Conservation (phyloP, 53 echinoderm and acorn worm species). For the Patiria pectinifera region DNA sequence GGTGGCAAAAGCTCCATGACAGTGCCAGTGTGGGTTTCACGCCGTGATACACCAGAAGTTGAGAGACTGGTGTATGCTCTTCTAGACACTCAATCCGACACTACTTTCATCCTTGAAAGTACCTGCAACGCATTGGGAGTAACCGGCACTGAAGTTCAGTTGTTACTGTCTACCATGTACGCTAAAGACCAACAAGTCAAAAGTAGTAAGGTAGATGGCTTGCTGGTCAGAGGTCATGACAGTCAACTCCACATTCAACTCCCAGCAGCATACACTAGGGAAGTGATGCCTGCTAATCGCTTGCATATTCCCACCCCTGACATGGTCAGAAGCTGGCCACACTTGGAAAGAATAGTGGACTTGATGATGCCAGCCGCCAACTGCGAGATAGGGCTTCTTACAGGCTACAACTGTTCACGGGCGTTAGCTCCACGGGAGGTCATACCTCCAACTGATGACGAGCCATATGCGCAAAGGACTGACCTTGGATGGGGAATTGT, state of each 20-base stretch:
- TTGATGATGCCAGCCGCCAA: slow-evolving; percentile 32
- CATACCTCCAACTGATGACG: slow-evolving; percentile 46
- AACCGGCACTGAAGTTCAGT: background rate
- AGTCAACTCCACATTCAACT: slow-evolving; percentile 15
- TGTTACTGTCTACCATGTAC: slow-evolving; percentile 32
- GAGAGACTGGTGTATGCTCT: no score
- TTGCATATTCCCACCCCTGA: slow-evolving; percentile 53
- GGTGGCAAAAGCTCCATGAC: slow-evolving; percentile 37
- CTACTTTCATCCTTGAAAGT: slow-evolving; percentile 21
- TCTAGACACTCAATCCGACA: no score
- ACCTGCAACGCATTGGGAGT: slow-evolving; percentile 2
- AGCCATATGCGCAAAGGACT: slow-evolving; percentile 48
- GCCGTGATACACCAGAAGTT: slow-evolving; percentile 1
- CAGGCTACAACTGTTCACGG: slow-evolving; percentile 57
- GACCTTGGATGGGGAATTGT: slow-evolving; percentile 75
- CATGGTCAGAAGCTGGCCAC: slow-evolving; percentile 48
- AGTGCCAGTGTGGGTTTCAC: slow-evolving; percentile 48
- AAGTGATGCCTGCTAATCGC: slow-evolving; percentile 51
- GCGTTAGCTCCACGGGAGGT: slow-evolving; percentile 57
- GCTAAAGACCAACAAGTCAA: background rate
- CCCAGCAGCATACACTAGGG: slow-evolving; percentile 23
- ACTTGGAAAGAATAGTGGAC: slow-evolving; percentile 40
- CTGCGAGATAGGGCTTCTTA: slow-evolving; percentile 55
- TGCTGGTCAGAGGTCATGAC: slow-evolving; percentile 9
- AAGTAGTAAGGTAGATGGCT: slow-evolving; percentile 13